phyloP scores from a whole-genome alignment of 2,888 invertebrate genomes.

The Piscicola geometra region DNA sequence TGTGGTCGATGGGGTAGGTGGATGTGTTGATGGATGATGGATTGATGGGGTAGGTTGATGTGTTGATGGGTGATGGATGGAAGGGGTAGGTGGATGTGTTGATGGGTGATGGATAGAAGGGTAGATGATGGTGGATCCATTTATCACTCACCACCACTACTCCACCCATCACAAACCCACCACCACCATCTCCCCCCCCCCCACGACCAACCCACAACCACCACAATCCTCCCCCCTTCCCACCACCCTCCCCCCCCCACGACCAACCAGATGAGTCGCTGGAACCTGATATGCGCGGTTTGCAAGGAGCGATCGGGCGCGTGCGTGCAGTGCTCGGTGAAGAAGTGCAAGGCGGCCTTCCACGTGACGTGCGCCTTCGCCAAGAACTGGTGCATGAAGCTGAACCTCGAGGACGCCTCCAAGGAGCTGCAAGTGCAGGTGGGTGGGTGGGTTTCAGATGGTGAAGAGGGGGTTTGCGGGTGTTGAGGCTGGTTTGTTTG shows the following conservation, averaged over 20 bases:
- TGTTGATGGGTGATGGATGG: no score
- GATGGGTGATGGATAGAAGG: no score
- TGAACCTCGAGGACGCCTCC: slow-evolving; percentile 72
- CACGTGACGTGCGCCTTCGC: slow-evolving; percentile 98
- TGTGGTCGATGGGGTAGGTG: no score
- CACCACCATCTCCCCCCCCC: no score
- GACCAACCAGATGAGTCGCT: slow-evolving; percentile 57
- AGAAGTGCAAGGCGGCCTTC: slow-evolving; percentile 94
- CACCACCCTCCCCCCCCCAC: no score
- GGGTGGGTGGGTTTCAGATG: not conserved
- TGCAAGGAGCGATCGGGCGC: slow-evolving; percentile 87
- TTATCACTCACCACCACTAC: not conserved
- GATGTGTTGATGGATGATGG: no score
- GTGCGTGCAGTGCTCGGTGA: slow-evolving; percentile 96
- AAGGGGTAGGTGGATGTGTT: no score
- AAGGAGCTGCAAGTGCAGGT: slow-evolving; percentile 27
- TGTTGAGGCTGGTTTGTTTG: not conserved
- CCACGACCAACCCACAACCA: no score
- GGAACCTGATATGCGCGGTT: slow-evolving; percentile 87
- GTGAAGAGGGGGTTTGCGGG: not conserved
- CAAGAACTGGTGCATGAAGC: slow-evolving; percentile 93
- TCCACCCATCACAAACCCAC: no score
- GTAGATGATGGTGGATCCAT: no score
- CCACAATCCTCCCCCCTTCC: no score
- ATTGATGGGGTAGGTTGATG: no score